These are phyloP conservation scores for Erpetoichthys calabaricus DNA, from an alignment of 2,797 vertebrate species.

Conservation along the genomic window DNA sequence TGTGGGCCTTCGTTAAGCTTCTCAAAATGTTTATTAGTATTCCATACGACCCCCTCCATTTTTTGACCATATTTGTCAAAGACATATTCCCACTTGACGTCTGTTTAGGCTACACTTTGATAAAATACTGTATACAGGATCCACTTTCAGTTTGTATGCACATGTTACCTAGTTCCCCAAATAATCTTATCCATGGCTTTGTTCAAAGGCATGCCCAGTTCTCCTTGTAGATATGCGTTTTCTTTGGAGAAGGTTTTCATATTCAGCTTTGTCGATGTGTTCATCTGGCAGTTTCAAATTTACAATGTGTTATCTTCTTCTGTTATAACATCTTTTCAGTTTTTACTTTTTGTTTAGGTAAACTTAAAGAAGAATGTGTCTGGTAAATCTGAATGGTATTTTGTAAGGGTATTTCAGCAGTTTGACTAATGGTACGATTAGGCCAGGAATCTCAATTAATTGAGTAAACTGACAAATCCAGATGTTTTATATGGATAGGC, in stretches of 20 bases:
- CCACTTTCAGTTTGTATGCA: constrained; percentile 38
- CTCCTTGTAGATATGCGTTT: constrained; percentile 43
- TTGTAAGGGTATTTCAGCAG: constrained; percentile 26
- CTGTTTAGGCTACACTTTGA: constrained; percentile 58
- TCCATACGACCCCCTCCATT: constrained; percentile 37
- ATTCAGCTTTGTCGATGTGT: not conserved
- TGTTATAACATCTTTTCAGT: constrained; percentile 11
- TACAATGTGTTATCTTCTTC: constrained; percentile 3
- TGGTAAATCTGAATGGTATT: constrained; percentile 41
- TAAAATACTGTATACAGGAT: constrained; percentile 45
- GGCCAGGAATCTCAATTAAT: constrained; percentile 44
- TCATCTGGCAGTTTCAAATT: not conserved
- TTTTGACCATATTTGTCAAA: constrained; percentile 62
- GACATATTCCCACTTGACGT: constrained; percentile 49
- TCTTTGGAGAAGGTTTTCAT: constrained; percentile 4
- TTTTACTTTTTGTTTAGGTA: constrained; percentile 6
- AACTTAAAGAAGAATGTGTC: constrained; percentile 45
- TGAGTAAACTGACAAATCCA: constrained; percentile 43
- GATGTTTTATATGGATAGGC: constrained; percentile 49
- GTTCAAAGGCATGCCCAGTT: too few relatives aligned
- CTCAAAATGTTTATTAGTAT: constrained; percentile 45
- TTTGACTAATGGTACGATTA: constrained; percentile 59
- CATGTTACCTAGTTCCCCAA: too few relatives aligned
- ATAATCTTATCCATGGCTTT: too few relatives aligned
- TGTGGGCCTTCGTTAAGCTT: constrained; percentile 47